Conservation (phyloP, 2,888 invertebrate genomes). For the Pedicia rivosa region DNA sequence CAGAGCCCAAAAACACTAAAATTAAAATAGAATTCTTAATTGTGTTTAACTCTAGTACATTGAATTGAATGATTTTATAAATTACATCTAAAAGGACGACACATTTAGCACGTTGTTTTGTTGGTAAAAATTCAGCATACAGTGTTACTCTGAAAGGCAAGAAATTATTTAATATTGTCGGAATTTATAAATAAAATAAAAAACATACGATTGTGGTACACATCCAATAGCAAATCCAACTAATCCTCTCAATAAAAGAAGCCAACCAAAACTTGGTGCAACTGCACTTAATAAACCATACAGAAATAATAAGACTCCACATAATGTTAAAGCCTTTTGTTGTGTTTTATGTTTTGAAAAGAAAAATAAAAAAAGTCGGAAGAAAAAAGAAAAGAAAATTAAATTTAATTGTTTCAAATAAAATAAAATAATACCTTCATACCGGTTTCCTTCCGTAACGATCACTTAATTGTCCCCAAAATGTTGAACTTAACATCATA, state of each 20-base stretch:
- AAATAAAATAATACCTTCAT: background rate
- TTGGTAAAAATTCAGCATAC: slow-evolving; percentile 90
- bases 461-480: slow-evolving; percentile 92
- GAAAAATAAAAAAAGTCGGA: too few relatives aligned
- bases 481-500: slow-evolving; percentile 93
- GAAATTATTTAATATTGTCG: slow-evolving; percentile 13
- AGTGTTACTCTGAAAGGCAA: slow-evolving; percentile 62
- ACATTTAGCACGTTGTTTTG: slow-evolving; percentile 86
- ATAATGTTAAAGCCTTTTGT: slow-evolving; percentile 83
- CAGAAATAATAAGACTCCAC: slow-evolving; percentile 78
- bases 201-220: slow-evolving; percentile 90
- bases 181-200: slow-evolving; percentile 10
- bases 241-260: slow-evolving; percentile 74
- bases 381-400: too few relatives aligned
- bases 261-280: slow-evolving; percentile 82
- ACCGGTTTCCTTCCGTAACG: slow-evolving; percentile 81
- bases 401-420: slow-evolving; percentile 11
- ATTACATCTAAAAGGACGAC: slow-evolving; percentile 87
- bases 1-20: slow-evolving; percentile 87
- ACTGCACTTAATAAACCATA: slow-evolving; percentile 82
- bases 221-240: slow-evolving; percentile 95
- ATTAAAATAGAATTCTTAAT: slow-evolving; percentile 8
- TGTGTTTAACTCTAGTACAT: background rate
- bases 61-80: slow-evolving; percentile 14
- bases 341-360: too few relatives aligned